phyloP scores from a whole-genome alignment of 2,113 vertebrate genomes.

The Tupaia tana region DNA sequence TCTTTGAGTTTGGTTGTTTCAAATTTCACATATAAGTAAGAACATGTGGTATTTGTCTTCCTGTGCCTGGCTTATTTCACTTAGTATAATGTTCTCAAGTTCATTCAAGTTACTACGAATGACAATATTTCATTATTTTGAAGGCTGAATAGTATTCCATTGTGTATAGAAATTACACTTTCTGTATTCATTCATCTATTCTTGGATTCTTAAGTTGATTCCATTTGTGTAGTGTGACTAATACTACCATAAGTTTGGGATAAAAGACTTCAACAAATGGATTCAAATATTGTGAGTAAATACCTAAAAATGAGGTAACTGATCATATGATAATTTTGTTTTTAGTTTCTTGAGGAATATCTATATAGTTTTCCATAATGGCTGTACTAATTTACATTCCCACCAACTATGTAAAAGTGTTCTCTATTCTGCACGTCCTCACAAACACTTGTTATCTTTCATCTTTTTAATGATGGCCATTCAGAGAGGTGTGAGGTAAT shows the following conservation, averaged over 20 bases:
- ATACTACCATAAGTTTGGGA: background rate
- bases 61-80: background rate
- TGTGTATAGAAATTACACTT: background rate
- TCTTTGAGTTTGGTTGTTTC: background rate
- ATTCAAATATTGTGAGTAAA: background rate
- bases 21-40: background rate
- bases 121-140: background rate
- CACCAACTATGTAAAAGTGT: background rate
- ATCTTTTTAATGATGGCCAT: background rate
- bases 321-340: background rate
- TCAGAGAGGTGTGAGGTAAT: background rate
- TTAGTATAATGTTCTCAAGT: background rate
- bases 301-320: background rate
- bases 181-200: background rate
- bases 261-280: too few species aligned
- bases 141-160: background rate
- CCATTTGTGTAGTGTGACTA: too few species aligned
- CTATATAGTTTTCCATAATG: too few species aligned
- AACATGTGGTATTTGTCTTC: too few species aligned
- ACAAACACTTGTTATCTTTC: background rate
- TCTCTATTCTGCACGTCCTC: background rate
- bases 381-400: background rate
- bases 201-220: background rate
- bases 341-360: background rate
- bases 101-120: background rate